Evolutionary conservation across 1,140 invertebrate genomes (phyloP).

Genomic region (Saccostrea echinata): DNA sequence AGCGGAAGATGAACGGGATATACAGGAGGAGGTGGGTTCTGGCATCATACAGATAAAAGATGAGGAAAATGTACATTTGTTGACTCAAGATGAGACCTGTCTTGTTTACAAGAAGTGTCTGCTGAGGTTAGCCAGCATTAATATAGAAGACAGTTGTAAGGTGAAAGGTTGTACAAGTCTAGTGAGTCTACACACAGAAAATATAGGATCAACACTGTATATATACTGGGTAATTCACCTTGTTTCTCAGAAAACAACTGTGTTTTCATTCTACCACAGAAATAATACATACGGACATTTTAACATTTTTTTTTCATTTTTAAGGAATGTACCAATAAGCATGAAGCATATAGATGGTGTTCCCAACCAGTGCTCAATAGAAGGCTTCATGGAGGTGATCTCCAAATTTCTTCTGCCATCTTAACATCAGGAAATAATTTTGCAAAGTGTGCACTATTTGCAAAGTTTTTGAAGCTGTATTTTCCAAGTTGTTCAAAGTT

Average conservation of each 20-base stretch:
- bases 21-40: background rate
- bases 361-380: constrained; percentile 43
- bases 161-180: background rate
- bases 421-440: constrained; percentile 41
- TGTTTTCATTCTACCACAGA: too few species aligned
- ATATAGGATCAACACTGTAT: constrained; percentile 19
- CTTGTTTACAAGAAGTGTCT: constrained; percentile 13
- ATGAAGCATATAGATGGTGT: constrained; percentile 33
- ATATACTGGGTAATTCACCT: constrained; percentile 1
- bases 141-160: background rate
- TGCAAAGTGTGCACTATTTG: constrained; percentile 11
- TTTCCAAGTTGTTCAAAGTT: constrained; percentile 7
- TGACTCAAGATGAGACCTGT: background rate
- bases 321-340: constrained; percentile 33
- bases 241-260: background rate
- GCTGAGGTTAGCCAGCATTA: background rate
- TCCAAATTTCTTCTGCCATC: constrained; percentile 9
- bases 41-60: background rate
- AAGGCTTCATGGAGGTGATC: constrained; percentile 33
- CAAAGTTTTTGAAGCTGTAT: constrained; percentile 24
- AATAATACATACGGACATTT: background rate
- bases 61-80: background rate
- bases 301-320: background rate
- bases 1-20: background rate
- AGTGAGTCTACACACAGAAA: background rate